phyloP scores from a whole-genome alignment of 2,888 invertebrate species.

The Pristionchus entomophagus region DNA sequence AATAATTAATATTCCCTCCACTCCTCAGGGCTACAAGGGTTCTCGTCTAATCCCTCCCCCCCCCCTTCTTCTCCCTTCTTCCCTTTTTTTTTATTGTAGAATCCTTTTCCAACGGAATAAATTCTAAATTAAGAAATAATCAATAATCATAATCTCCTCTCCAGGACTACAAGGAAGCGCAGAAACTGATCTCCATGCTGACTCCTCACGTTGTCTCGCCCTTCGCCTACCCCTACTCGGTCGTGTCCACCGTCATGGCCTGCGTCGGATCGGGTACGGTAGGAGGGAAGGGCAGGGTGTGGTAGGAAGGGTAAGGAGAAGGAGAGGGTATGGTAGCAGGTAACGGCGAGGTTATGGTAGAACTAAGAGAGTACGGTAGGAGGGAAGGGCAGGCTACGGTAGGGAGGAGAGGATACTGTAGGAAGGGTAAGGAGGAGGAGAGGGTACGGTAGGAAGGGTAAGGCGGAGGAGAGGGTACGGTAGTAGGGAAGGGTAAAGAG shows the following conservation, averaged over 20 bases:
- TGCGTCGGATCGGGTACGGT: slow-evolving; percentile 84
- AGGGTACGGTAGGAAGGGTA: not conserved
- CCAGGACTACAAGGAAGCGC: slow-evolving; percentile 52
- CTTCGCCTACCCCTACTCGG: slow-evolving; percentile 91
- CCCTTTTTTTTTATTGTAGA: no score
- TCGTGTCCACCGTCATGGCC: slow-evolving; percentile 92
- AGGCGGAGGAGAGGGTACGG: no score
- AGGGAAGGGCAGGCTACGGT: not conserved
- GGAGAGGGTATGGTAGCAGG: not conserved
- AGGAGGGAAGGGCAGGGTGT: not conserved
- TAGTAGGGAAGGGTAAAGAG: no score
- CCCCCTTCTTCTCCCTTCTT: no score
- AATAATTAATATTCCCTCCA: no score
- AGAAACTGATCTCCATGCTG: slow-evolving; percentile 68
- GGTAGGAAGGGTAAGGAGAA: not conserved
- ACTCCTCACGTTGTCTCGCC: slow-evolving; percentile 86
- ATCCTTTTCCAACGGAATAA: no score
- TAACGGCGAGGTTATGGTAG: not conserved
- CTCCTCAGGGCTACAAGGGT: no score
- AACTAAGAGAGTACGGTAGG: not conserved
- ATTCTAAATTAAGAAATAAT: not conserved
- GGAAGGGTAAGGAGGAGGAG: no score
- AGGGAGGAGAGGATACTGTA: not conserved
- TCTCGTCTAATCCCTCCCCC: no score
- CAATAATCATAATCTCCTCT: not conserved